Evolutionary conservation across 2,113 vertebrate species (phyloP).

Genomic region (Taxidea taxus): DNA sequence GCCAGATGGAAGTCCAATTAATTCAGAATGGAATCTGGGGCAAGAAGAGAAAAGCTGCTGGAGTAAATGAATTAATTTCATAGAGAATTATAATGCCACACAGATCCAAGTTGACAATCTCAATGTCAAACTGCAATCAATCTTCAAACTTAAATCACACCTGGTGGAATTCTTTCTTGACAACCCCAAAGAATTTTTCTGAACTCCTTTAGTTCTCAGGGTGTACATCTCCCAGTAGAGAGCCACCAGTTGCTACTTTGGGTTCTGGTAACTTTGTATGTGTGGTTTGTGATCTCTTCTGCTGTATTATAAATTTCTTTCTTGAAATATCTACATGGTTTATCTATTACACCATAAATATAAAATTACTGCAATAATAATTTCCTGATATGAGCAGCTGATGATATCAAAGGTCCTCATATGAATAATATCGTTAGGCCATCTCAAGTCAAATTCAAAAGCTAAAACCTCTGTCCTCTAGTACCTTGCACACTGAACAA

Average conservation of each 20-base stretch:
- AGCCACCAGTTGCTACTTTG: neutral
- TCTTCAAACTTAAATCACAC: neutral
- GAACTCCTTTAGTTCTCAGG: neutral
- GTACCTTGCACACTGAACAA: neutral
- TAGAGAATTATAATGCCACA: neutral
- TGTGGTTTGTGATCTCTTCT: neutral
- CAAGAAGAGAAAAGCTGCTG: conserved; percentile 12
- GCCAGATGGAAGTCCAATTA: conserved; percentile 1
- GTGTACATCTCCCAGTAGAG: neutral
- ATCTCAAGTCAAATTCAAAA: neutral
- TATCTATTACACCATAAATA: neutral
- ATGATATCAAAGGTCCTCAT: neutral
- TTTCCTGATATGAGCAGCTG: no score
- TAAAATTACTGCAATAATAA: neutral
- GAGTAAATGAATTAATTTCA: neutral
- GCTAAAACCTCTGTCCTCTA: neutral
- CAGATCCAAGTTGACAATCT: neutral
- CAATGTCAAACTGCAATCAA: neutral
- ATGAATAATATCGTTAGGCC: neutral
- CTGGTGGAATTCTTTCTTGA: neutral
- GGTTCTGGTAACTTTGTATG: neutral
- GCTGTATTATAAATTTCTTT: neutral
- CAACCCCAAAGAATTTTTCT: neutral
- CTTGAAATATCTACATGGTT: neutral
- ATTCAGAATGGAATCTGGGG: conserved; percentile 8